Evolutionary conservation across 2,797 vertebrate species (phyloP), one percentile per base, ranked within the genome.

Genomic region (Antennarius maculatus): DNA sequence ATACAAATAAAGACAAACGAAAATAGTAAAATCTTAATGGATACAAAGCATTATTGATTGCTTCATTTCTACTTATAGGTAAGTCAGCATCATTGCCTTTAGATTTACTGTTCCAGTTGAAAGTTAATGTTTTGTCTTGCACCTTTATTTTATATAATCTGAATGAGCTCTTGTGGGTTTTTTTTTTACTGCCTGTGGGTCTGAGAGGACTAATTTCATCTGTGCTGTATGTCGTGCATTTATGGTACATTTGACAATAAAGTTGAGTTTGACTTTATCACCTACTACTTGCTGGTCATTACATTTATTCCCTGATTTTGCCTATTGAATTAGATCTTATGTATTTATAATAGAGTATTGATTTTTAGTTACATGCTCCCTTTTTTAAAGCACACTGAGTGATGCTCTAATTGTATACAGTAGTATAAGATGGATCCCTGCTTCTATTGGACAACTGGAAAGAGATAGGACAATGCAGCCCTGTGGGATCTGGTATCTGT

Each of bases 401-500:
- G 16, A n/a, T 5, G 9, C 23, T 23, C 23, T 23, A 23, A 23
- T 23, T 23, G 23, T 23, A 23, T 23, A 23, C 23, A 23, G 23
- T 2, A 43, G 39, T 50, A 5, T 42, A 77, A 66, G 73, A n/a
- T 34, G 42, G 31, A 15, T 15, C 5, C 1, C 4, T 56, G 5
- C 11, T 68, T 67, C 27, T 23, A 54, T 61, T 17, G 42, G 65
- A 42, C 61, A 31, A 12, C 54, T 45, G 49, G 71, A 64, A 74
- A 76, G 60, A 17, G 71, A 84, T 72, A 67, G 66, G 67, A 76
- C 67, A 81, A 76, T 62, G 66, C 66, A 59, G 74, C 47, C 3
- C 57, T 9, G 58, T 39, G 69, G 80, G 86, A 82, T 93, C 88
- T 53, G 75, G 69, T 94, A 89, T 91, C 91, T 74, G 74, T 2